Percentiles rank a stretch among this genome's conserved stretches.
phyloP scores from a whole-genome alignment of 2,888 invertebrate genomes.

The Morpho helenor region DNA sequence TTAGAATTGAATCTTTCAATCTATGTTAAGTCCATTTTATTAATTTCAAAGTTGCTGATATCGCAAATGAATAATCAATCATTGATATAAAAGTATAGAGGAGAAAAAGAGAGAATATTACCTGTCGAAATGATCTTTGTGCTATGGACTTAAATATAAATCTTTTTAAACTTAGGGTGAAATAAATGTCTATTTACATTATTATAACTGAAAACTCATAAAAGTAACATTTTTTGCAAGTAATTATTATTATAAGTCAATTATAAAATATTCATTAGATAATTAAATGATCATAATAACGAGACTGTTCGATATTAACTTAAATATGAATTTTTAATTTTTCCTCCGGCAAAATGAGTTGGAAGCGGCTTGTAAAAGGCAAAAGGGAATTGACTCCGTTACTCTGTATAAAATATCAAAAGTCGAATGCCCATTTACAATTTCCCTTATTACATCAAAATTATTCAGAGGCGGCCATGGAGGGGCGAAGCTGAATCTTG shows the following conservation, averaged over 20 bases:
- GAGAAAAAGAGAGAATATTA: no score
- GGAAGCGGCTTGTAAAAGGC: constrained; percentile 12
- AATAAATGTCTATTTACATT: no score
- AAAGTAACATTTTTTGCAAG: no score
- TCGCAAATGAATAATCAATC: no score
- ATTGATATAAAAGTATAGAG: no score
- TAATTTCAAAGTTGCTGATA: no score
- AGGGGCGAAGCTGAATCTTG: constrained; percentile 72
- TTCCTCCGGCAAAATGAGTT: constrained; percentile 4
- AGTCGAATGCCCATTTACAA: constrained; percentile 68
- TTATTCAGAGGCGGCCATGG: constrained; percentile 68
- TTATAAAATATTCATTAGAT: not conserved
- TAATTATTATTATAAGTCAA: no score
- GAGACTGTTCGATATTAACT: constrained; percentile 1
- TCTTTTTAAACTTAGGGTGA: no score
- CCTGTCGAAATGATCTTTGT: no score
- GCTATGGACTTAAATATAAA: no score
- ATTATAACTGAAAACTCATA: no score
- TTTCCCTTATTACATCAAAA: constrained; percentile 73
- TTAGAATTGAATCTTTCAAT: no score
- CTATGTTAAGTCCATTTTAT: not conserved
- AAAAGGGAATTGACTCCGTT: constrained; percentile 14
- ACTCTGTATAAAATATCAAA: constrained; percentile 45
- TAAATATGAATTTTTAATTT: constrained; percentile 11
- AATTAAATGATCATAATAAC: not conserved